These are phyloP conservation scores for Aphelinus certus DNA, from an alignment of 1,140 invertebrate species.

Conservation along the genomic window DNA sequence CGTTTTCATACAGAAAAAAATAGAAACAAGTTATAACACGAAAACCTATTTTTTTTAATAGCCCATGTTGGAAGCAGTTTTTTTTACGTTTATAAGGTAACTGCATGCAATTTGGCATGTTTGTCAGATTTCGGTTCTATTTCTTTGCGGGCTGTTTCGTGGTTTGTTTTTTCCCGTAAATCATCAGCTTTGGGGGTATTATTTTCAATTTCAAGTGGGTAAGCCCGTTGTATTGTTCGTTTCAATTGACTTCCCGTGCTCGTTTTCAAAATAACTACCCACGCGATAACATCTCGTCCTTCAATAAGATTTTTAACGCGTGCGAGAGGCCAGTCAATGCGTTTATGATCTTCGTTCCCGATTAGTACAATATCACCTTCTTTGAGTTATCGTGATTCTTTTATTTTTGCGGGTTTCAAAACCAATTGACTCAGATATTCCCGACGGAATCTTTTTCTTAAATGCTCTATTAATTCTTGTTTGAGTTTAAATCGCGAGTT, in stretches of 20 bases:
- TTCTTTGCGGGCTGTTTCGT: no score
- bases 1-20: no score
- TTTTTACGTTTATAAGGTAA: no score
- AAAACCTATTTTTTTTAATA: no score
- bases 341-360: conserved; percentile 28
- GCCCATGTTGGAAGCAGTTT: no score
- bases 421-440: conserved; percentile 45
- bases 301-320: background rate
- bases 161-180: no score
- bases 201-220: conserved; percentile 25
- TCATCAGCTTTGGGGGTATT: no score
- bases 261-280: background rate
- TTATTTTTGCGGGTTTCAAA: background rate
- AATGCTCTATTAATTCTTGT: conserved; percentile 41
- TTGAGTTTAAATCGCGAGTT: conserved; percentile 34
- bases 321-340: conserved; percentile 24
- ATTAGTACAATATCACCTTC: conserved; percentile 32
- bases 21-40: no score
- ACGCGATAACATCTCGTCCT: background rate
- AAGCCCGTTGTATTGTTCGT: conserved; percentile 3
- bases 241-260: background rate
- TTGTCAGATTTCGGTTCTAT: no score
- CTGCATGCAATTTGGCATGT: no score
- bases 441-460: conserved; percentile 40
- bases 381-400: conserved; percentile 15